phyloP scores from a whole-genome alignment of 1,140 invertebrate genomes.

The Phymorhynchus buccinoides region DNA sequence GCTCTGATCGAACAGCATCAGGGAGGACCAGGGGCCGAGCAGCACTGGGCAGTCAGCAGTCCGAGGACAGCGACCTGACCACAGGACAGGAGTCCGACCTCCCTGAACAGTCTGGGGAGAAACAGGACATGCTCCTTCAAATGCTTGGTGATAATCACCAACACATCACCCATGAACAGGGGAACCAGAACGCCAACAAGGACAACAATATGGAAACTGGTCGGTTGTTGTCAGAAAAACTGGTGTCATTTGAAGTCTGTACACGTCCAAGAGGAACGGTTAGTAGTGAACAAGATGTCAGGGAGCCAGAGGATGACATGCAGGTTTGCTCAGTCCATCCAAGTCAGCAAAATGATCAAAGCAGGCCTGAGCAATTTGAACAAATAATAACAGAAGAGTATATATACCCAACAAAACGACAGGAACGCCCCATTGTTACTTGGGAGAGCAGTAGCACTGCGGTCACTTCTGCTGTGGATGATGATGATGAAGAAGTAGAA shows the following conservation, averaged over 20 bases:
- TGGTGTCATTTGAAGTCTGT: not conserved
- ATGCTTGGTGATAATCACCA: too few species aligned
- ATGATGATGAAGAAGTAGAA: not conserved
- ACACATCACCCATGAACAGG: not conserved
- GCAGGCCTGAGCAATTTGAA: not conserved
- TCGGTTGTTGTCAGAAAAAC: not conserved
- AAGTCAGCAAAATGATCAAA: too few species aligned
- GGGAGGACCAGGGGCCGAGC: not conserved
- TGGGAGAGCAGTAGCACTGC: not conserved
- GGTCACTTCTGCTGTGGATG: not conserved
- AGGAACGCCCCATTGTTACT: not conserved
- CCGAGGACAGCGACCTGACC: not conserved
- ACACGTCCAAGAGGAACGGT: not conserved
- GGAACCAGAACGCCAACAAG: not conserved
- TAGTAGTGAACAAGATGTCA: not conserved
- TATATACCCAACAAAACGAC: not conserved
- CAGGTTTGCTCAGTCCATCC: not conserved
- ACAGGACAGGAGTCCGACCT: not conserved
- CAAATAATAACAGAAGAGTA: not conserved
- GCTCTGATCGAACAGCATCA: conserved; percentile 11
- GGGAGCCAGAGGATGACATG: not conserved
- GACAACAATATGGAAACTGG: not conserved
- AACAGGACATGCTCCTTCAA: not conserved
- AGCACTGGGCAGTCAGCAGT: not conserved
- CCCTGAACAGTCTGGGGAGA: not conserved